phyloP scores from a whole-genome alignment of 2,888 invertebrate species.

The Cantharis nigra region DNA sequence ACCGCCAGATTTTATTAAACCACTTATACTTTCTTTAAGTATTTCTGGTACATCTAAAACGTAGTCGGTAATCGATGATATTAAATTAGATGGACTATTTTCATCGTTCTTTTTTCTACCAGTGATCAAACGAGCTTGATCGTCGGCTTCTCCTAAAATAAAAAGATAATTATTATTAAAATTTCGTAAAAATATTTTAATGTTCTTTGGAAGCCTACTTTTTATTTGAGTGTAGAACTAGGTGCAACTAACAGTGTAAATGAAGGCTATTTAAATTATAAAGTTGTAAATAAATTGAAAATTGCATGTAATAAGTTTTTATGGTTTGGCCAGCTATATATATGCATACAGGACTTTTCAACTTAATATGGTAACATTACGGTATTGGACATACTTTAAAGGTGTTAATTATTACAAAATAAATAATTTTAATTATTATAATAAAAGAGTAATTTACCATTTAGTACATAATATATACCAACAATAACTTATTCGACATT shows the following conservation, averaged over 20 bases:
- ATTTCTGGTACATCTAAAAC: constrained; percentile 48
- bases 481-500: too few species aligned
- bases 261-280: not conserved
- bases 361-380: not conserved
- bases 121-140: not conserved
- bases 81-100: constrained; percentile 14
- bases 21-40: constrained; percentile 46
- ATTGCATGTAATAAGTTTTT: not conserved
- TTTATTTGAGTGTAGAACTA: not conserved
- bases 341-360: not conserved
- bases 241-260: not conserved
- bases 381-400: not conserved
- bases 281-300: not conserved
- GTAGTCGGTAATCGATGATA: constrained; percentile 43
- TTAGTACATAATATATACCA: not conserved
- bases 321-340: not conserved
- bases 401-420: not conserved
- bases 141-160: constrained; percentile 23
- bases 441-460: not conserved
- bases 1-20: constrained; percentile 45
- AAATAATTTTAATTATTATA: not conserved
- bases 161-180: not conserved
- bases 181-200: not conserved
- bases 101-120: not conserved
- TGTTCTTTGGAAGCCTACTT: not conserved